These are phyloP conservation scores for Hemiscyllium ocellatum DNA, from an alignment of 2,113 vertebrate species.

Conservation along the genomic window DNA sequence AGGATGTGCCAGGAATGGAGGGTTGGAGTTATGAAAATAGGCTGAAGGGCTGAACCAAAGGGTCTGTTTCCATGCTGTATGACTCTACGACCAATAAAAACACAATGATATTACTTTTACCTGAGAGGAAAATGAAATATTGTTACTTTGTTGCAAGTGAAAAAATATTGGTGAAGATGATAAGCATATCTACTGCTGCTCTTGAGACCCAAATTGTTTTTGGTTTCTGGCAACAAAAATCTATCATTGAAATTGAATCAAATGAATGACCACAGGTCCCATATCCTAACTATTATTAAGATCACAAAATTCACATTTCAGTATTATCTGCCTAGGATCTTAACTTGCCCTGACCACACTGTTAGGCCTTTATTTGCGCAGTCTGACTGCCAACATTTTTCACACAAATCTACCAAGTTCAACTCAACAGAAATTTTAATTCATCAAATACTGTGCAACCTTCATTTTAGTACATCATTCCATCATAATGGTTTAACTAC, in stretches of 20 bases:
- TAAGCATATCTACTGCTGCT: not conserved
- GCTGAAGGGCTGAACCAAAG: too few species aligned
- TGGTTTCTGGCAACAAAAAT: not conserved
- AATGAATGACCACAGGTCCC: not conserved
- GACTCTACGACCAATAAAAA: not conserved
- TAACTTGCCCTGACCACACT: not conserved
- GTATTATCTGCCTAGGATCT: not conserved
- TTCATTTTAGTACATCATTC: not conserved
- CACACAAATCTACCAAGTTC: not conserved
- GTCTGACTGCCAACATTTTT: not conserved
- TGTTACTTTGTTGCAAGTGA: not conserved
- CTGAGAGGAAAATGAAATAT: constrained; percentile 1
- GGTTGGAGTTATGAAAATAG: too few species aligned
- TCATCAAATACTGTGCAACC: not conserved
- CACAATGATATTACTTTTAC: constrained; percentile 10
- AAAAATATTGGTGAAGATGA: not conserved
- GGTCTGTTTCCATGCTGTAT: too few species aligned
- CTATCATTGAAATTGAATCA: not conserved
- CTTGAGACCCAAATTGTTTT: not conserved
- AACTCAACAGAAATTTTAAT: not conserved
- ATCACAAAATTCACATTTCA: not conserved
- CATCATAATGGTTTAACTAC: not conserved
- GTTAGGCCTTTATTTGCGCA: not conserved
- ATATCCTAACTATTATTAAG: not conserved
- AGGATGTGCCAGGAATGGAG: too few species aligned